Conservation (phyloP, 2,113 vertebrate genomes). For the Morphnarchus princeps region DNA sequence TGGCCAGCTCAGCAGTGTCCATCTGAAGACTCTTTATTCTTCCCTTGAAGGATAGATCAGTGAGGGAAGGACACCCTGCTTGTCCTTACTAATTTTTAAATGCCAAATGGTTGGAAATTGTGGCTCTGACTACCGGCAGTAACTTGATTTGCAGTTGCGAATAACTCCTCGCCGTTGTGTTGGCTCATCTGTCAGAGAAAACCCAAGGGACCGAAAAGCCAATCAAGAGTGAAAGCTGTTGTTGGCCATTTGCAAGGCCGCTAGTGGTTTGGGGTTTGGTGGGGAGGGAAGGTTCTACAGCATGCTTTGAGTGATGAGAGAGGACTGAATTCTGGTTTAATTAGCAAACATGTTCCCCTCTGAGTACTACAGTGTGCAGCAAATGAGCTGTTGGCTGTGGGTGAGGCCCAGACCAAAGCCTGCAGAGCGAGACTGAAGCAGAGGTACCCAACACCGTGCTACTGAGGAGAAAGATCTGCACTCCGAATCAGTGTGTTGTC, state of each 20-base stretch:
- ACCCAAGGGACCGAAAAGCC: neutral
- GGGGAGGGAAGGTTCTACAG: neutral
- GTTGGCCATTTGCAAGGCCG: neutral
- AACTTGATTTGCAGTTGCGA: neutral
- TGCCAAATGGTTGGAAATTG: neutral
- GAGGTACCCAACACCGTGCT: neutral
- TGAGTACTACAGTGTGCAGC: neutral
- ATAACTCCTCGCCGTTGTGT: rapidly evolving
- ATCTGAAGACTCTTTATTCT: neutral
- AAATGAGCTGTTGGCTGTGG: neutral
- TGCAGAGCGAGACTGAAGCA: neutral
- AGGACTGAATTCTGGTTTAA: neutral
- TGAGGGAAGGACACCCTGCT: neutral
- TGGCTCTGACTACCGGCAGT: neutral
- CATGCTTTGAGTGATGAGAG: neutral
- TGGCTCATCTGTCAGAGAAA: neutral
- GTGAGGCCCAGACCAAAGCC: neutral
- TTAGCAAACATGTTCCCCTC: neutral
- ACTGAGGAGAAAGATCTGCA: neutral
- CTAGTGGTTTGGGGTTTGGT: neutral
- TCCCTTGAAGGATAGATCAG: neutral
- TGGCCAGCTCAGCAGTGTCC: neutral
- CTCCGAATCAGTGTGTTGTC: neutral
- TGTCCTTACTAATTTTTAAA: neutral
- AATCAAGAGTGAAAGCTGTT: neutral